Evolutionary conservation across 2,888 invertebrate species (phyloP), one percentile per base, ranked within the genome.

Genomic region (Tachina grossa): DNA sequence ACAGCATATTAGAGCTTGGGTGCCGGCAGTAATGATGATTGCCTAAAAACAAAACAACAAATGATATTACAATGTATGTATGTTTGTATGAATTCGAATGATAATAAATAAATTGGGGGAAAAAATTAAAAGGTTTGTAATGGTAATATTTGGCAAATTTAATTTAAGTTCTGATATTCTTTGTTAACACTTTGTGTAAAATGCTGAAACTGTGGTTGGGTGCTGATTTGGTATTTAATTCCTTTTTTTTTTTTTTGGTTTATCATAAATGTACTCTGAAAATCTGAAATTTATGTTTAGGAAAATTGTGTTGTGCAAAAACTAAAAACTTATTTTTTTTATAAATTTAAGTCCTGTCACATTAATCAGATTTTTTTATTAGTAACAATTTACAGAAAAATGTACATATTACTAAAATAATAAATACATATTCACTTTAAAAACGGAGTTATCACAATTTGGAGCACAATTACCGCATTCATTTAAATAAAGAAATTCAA

Each of bases 21-120:
- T 90, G 90, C 87, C 89, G 90, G 90, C 90, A 90, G 87, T 89
- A 89, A 89, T 88, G 87, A 89, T 88, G 90, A 90, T 76, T 90
- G 90, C 89, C 91, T 91, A 90, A 89, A 88, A 89, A 89, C 90
- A 89, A 89, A 89, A 87, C 55, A 88, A 89, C 77, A 87, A 85
- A 90, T 86, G 88, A 90, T 85, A 90, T 87, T 88, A 89, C 89
- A 90, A 77, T 68, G 76, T 49, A n/a, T 53, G 53, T 53, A 79
- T 59, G 57, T 49, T 47, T 71, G 45, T 71, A 51, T 65, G 63
- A 59, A 31, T 47, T 59, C 11, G 47, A 31, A 83, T 83, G 66
- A 49, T 19, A 39, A 41, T 22, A 1, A 63, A 47, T 22, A 14
- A 66, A 49, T 16, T n/a, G 16, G 41, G 66, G 59, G 72, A 66